These are phyloP conservation scores for Neopipo cinnamomea DNA, from an alignment of 2,113 vertebrate species.

Conservation along the genomic window DNA sequence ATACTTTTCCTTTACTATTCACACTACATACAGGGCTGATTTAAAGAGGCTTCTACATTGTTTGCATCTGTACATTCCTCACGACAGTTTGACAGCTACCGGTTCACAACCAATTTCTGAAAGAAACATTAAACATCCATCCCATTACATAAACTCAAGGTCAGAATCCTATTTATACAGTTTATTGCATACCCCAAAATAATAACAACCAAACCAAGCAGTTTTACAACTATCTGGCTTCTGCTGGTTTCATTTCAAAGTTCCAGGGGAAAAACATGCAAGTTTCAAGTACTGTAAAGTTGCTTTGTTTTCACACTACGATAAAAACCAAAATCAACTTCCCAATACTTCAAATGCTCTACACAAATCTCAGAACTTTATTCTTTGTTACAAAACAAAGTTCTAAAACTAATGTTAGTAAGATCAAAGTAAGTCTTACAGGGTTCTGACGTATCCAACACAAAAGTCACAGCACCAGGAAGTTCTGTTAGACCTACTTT, in stretches of 20 bases:
- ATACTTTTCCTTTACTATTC: neutral
- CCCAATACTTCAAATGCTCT: neutral
- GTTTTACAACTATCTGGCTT: neutral
- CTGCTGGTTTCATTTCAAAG: neutral
- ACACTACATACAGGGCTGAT: neutral
- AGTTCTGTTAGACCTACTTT: constrained; percentile 76
- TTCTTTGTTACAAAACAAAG: neutral
- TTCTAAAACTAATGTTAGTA: neutral
- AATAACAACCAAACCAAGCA: neutral
- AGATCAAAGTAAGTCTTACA: neutral
- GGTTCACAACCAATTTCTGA: neutral
- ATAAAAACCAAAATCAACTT: neutral
- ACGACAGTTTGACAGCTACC: neutral
- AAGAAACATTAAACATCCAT: neutral
- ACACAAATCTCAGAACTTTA: neutral
- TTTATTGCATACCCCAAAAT: neutral
- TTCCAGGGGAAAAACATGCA: neutral
- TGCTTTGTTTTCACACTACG: neutral
- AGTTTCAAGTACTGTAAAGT: neutral
- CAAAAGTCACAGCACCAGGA: neutral
- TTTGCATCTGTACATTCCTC: neutral
- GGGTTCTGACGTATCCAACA: neutral
- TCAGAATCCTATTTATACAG: neutral
- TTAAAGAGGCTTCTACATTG: neutral
- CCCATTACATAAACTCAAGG: neutral